Percentiles rank a stretch among this genome's conserved stretches.
Conservation (phyloP, 2,113 vertebrate species). For the Motacilla alba region DNA sequence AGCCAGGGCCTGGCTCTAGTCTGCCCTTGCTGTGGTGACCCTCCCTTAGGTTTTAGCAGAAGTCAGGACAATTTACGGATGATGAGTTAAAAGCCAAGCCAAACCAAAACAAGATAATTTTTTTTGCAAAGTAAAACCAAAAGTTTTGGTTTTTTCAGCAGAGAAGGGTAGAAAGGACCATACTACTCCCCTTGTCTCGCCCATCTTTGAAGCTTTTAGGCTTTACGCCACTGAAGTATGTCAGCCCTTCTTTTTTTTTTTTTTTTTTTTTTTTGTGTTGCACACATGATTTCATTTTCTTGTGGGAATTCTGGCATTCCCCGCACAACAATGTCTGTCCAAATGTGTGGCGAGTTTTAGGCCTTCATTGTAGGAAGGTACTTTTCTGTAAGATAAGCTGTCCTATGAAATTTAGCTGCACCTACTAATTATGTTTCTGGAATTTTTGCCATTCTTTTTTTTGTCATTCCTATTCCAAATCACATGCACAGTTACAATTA, state of each 20-base stretch:
- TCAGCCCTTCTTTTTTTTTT: neutral
- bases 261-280: neutral
- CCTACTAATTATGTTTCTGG: neutral
- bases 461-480: neutral
- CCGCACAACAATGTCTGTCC: accelerated
- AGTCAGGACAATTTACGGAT: neutral
- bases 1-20: neutral
- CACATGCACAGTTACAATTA: neutral
- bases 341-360: neutral
- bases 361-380: neutral
- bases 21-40: neutral
- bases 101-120: neutral
- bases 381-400: neutral
- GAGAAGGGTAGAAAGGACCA: neutral
- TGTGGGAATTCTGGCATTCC: neutral
- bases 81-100: neutral
- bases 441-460: neutral
- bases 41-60: neutral
- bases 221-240: neutral
- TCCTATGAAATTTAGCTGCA: neutral
- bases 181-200: neutral
- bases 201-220: neutral
- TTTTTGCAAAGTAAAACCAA: neutral
- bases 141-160: neutral
- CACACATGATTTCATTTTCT: neutral